These are phyloP conservation scores for Lacerta bilineata DNA, from an alignment of 2,797 vertebrate genomes.

Conservation along the genomic window DNA sequence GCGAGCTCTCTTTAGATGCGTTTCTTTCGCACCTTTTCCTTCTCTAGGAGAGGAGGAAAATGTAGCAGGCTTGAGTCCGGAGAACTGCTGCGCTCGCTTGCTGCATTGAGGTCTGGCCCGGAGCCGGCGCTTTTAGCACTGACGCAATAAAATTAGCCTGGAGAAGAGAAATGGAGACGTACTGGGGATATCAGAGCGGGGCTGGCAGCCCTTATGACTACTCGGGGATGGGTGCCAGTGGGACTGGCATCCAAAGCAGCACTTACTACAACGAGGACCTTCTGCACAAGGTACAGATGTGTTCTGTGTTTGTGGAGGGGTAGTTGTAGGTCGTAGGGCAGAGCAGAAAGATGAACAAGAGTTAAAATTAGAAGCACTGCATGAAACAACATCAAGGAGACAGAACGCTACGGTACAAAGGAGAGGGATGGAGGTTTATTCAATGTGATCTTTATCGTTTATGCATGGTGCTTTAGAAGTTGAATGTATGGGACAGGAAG, in stretches of 20 bases:
- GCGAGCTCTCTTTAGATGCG: background rate
- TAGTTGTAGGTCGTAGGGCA: accelerated
- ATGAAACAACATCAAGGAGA: background rate
- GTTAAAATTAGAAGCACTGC: background rate
- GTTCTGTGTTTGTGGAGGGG: background rate
- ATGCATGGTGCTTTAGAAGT: background rate
- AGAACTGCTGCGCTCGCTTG: background rate
- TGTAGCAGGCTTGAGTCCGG: background rate
- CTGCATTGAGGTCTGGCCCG: slow-evolving; percentile 22
- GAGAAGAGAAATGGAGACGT: slow-evolving; percentile 15
- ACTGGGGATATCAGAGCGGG: slow-evolving; percentile 37
- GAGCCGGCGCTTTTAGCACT: background rate
- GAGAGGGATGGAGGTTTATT: background rate
- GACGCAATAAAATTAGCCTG: background rate
- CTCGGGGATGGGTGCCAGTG: slow-evolving; percentile 42
- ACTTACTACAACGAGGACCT: slow-evolving; percentile 63
- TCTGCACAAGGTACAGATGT: slow-evolving; percentile 67
- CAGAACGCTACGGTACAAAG: background rate
- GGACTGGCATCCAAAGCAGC: slow-evolving; percentile 1
- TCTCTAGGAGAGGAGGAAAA: background rate
- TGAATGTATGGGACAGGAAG: background rate
- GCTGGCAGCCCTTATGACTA: slow-evolving; percentile 19
- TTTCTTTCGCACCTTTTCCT: background rate
- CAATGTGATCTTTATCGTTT: no score
- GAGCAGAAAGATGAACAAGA: background rate